These are phyloP conservation scores for Trichonephila clavipes DNA, from an alignment of 1,140 invertebrate species.

Conservation along the genomic window DNA sequence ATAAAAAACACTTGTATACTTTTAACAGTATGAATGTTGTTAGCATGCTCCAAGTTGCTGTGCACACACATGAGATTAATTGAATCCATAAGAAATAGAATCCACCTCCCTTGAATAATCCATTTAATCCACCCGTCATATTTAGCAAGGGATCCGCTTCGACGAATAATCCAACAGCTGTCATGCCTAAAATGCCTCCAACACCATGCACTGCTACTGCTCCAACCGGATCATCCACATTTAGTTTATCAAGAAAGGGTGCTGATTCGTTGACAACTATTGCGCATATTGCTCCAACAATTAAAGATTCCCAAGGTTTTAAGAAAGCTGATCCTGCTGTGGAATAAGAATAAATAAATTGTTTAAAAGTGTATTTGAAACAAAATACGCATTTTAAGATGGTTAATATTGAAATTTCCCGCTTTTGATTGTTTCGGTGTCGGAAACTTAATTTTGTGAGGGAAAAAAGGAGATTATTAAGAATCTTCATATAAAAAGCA, in stretches of 20 bases:
- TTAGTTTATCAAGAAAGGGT: constrained; percentile 87
- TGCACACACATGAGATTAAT: constrained; percentile 86
- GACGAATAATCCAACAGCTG: constrained; percentile 91
- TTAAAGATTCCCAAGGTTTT: constrained; percentile 90
- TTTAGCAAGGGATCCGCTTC: constrained; percentile 70
- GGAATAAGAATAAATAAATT: neutral
- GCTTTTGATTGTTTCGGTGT: too few species aligned
- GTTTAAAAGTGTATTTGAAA: neutral
- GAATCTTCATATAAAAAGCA: too few species aligned
- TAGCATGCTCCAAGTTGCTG: constrained; percentile 87
- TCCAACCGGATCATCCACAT: constrained; percentile 94
- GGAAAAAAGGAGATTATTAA: too few species aligned
- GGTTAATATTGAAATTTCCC: too few species aligned
- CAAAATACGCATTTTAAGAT: too few species aligned
- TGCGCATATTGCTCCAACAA: constrained; percentile 90
- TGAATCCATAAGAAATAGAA: constrained; percentile 92
- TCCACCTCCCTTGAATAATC: constrained; percentile 86
- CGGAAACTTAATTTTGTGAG: too few species aligned
- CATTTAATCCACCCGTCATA: constrained; percentile 81
- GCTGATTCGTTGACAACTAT: constrained; percentile 80
- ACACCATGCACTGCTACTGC: constrained; percentile 91
- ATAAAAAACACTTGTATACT: constrained; percentile 55
- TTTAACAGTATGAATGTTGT: constrained; percentile 86
- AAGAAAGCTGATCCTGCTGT: constrained; percentile 93
- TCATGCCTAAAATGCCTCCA: constrained; percentile 85